Evolutionary conservation across 1,140 invertebrate genomes (phyloP).

Genomic region (Drosophila micromelanica): DNA sequence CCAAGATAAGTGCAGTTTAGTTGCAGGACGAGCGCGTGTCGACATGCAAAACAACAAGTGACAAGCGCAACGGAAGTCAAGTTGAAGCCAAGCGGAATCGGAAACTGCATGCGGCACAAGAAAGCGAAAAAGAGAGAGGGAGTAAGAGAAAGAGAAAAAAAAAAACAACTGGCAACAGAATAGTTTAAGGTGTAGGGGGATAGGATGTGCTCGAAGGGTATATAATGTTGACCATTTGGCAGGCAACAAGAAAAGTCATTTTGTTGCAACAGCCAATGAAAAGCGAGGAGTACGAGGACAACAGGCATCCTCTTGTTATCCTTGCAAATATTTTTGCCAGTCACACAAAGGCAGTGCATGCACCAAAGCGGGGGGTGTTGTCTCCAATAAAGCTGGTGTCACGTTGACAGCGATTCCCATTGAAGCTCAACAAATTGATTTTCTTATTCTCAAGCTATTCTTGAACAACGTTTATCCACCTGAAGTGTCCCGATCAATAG

Average conservation of each 20-base stretch:
- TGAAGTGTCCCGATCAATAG: neutral
- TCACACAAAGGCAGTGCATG: conserved; percentile 52
- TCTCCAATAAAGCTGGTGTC: neutral
- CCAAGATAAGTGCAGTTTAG: conserved; percentile 74
- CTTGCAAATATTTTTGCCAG: conserved; percentile 57
- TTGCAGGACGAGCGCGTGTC: conserved; percentile 76
- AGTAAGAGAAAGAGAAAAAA: conserved; percentile 4
- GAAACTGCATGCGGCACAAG: conserved; percentile 68
- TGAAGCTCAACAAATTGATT: conserved; percentile 74
- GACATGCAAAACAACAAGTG: conserved; percentile 67
- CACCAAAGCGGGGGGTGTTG: neutral
- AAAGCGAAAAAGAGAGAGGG: neutral
- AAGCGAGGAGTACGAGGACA: neutral
- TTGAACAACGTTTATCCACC: conserved; percentile 1
- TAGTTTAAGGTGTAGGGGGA: conserved; percentile 15
- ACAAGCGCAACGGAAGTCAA: conserved; percentile 47
- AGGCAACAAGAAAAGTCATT: conserved; percentile 76
- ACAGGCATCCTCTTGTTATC: conserved; percentile 63
- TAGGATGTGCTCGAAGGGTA: conserved; percentile 14
- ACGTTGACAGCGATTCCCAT: conserved; percentile 42
- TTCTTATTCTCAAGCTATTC: conserved; percentile 26
- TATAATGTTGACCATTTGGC: conserved; percentile 79
- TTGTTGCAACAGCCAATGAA: conserved; percentile 37
- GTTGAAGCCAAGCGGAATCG: conserved; percentile 70
- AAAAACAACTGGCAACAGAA: neutral